A percentile compares a stretch with the other conserved stretches of the same genome.
Conservation (phyloP, 2,888 invertebrate genomes). For the Leucophenga montana region DNA sequence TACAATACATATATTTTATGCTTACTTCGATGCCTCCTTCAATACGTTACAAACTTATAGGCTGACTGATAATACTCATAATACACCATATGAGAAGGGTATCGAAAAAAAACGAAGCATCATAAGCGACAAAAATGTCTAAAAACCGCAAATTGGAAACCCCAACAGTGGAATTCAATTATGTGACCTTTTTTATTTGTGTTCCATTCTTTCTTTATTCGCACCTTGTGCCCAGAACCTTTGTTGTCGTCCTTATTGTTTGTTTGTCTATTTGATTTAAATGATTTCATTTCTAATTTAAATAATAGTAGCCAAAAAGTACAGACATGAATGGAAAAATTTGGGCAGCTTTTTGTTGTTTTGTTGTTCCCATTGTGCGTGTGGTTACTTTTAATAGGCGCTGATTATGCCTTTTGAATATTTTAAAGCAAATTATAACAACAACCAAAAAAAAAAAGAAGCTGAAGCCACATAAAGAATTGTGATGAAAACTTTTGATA, state of each 20-base stretch:
- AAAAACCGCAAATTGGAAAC: conserved; percentile 44
- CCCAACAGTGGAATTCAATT: conserved; percentile 61
- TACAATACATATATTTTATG: no score
- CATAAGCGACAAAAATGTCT: background rate
- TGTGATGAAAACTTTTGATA: no score
- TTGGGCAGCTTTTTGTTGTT: conserved; percentile 1
- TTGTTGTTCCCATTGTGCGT: conserved; percentile 1
- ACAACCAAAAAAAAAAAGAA: no score
- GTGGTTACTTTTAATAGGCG: conserved; percentile 5
- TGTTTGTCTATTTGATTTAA: conserved; percentile 43
- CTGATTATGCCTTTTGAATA: conserved; percentile 30
- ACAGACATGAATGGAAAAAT: conserved; percentile 22
- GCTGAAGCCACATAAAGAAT: no score
- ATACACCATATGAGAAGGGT: no score
- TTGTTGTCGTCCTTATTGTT: conserved; percentile 27
- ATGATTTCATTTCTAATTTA: conserved; percentile 31
- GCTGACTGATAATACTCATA: no score
- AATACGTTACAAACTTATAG: no score
- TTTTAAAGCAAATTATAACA: background rate
- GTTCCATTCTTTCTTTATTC: background rate
- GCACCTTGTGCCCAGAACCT: background rate
- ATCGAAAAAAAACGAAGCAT: background rate
- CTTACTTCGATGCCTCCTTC: no score
- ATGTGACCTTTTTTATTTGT: conserved; percentile 45
- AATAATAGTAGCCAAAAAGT: conserved; percentile 25